A percentile compares a stretch with the other conserved stretches of the same genome.
phyloP scores from a whole-genome alignment of 2,888 invertebrate genomes.

The Loripinus fragilis region DNA sequence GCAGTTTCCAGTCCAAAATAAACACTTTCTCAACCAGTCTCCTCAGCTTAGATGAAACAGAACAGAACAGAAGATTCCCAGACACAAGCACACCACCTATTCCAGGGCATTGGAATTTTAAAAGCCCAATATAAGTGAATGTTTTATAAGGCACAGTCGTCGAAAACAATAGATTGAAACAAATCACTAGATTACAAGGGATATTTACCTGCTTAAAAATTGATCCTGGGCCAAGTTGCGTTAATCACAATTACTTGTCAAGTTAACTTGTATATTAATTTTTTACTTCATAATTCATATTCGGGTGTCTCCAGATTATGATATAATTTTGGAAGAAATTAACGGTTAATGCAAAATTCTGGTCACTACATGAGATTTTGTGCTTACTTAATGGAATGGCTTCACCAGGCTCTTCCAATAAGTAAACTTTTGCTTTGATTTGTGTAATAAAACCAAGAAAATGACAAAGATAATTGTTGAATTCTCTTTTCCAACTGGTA shows the following conservation, averaged over 20 bases:
- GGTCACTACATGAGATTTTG: no score
- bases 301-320: no score
- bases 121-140: background rate
- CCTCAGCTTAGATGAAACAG: background rate
- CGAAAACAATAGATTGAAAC: slow-evolving; percentile 49
- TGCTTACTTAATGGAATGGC: no score
- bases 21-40: no score
- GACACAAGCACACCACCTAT: slow-evolving; percentile 2
- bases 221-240: slow-evolving; percentile 15
- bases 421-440: no score
- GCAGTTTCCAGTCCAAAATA: no score
- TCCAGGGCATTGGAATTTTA: background rate
- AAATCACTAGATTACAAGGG: slow-evolving; percentile 3
- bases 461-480: no score
- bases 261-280: slow-evolving; percentile 6
- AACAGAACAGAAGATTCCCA: background rate
- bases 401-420: no score
- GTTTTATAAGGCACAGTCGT: slow-evolving; percentile 50
- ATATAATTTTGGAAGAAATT: no score
- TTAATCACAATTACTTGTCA: slow-evolving; percentile 7
- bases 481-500: no score
- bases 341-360: no score
- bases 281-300: background rate
- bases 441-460: no score
- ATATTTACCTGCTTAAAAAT: slow-evolving; percentile 19